Evolutionary conservation across 2,113 vertebrate species (phyloP).

Genomic region (Cettia cetti): DNA sequence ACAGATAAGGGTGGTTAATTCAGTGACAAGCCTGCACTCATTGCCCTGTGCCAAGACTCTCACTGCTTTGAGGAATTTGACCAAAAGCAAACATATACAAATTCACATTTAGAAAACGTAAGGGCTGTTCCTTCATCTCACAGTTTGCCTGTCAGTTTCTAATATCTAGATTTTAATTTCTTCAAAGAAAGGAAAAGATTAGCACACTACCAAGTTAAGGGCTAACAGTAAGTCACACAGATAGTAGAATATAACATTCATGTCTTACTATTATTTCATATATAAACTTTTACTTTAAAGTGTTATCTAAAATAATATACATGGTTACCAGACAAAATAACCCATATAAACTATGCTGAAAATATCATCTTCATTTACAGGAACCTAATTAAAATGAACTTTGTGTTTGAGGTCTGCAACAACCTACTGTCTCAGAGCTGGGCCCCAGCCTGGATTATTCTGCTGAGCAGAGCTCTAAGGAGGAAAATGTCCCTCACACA

Average conservation of each 20-base stretch:
- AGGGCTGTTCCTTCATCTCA: background rate
- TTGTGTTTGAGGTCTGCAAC: background rate
- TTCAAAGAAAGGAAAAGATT: constrained; percentile 1
- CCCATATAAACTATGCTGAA: constrained; percentile 39
- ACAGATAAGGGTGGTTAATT: background rate
- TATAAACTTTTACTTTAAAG: constrained; percentile 34
- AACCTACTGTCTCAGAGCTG: background rate
- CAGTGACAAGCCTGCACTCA: background rate
- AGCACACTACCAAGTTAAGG: background rate
- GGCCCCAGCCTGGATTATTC: background rate
- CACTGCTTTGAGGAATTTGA: background rate
- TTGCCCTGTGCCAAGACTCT: background rate
- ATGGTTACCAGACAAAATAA: constrained; percentile 39
- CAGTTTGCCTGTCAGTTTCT: background rate
- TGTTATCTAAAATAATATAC: constrained; percentile 41
- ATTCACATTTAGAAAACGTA: background rate
- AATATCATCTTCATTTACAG: constrained; percentile 51
- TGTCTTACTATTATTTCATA: background rate
- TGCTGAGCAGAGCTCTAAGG: background rate
- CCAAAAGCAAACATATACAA: background rate
- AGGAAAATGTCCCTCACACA: background rate
- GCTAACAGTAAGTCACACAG: background rate
- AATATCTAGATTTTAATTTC: constrained; percentile 12
- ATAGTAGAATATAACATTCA: background rate
- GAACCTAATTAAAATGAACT: background rate